These are phyloP conservation scores for Crossocerus cetratus DNA, from an alignment of 2,888 invertebrate genomes.

Conservation along the genomic window DNA sequence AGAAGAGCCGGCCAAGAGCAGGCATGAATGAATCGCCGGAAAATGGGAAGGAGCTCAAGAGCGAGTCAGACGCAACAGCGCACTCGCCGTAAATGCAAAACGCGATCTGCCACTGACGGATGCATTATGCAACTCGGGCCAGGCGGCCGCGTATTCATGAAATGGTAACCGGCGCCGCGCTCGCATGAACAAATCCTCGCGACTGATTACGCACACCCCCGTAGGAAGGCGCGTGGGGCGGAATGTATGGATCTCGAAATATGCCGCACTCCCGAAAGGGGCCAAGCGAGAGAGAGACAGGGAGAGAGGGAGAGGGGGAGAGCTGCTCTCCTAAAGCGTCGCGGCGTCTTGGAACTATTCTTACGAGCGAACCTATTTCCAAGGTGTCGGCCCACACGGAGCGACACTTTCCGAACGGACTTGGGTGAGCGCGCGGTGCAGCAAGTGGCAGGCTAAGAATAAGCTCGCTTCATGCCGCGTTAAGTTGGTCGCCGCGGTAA, in stretches of 20 bases:
- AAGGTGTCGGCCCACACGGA: conserved; percentile 9
- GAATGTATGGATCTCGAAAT: conserved; percentile 1
- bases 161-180: too few relatives aligned
- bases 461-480: too few relatives aligned
- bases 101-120: not conserved
- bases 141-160: not conserved
- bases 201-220: too few relatives aligned
- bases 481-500: too few relatives aligned
- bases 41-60: not conserved
- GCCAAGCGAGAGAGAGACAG: not conserved
- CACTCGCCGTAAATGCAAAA: too few relatives aligned
- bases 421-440: not conserved
- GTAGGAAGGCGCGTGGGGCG: not conserved
- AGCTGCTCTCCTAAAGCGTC: conserved; percentile 4
- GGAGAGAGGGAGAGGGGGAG: conserved; percentile 5
- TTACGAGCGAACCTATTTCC: conserved; percentile 46
- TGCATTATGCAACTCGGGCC: not conserved
- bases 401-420: not conserved
- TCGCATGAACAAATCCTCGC: too few relatives aligned
- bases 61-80: not conserved
- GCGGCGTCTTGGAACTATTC: conserved; percentile 12
- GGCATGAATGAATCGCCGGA: not conserved
- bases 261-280: not conserved
- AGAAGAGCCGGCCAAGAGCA: too few relatives aligned
- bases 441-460: too few relatives aligned